A percentile compares a stretch with the other conserved stretches of the same genome.
phyloP scores from a whole-genome alignment of 2,113 vertebrate genomes.

The Chunga burmeisteri region DNA sequence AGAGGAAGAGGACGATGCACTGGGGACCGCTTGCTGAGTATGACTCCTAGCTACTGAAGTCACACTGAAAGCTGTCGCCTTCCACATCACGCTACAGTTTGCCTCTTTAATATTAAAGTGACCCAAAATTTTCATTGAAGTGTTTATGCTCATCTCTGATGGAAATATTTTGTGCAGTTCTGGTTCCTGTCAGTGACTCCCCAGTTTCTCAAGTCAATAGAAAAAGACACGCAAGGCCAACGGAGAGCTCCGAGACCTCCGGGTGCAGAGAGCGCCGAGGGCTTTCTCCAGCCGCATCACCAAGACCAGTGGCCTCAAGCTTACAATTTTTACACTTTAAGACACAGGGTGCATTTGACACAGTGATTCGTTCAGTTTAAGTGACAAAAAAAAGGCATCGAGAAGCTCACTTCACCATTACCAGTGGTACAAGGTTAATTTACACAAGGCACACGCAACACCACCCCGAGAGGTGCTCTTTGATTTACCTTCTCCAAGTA shows the following conservation, averaged over 20 bases:
- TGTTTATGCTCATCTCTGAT: not conserved
- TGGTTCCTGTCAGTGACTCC: not conserved
- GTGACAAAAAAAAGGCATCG: not conserved
- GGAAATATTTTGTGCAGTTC: not conserved
- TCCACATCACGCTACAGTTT: fast-evolving
- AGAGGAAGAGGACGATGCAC: not conserved
- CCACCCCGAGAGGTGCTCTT: not conserved
- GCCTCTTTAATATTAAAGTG: not conserved
- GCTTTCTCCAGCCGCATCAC: not conserved
- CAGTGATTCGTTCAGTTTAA: not conserved
- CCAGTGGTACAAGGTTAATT: not conserved
- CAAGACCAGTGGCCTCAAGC: fast-evolving
- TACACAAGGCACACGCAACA: not conserved
- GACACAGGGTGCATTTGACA: not conserved
- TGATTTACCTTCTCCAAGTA: not conserved
- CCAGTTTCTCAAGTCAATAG: not conserved
- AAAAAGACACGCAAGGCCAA: not conserved
- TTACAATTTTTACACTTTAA: not conserved
- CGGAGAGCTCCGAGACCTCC: not conserved
- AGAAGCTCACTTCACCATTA: not conserved
- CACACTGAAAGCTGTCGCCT: not conserved
- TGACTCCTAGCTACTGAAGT: not conserved
- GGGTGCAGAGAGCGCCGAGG: not conserved
- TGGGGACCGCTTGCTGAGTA: fast-evolving
- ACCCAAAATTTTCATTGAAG: not conserved